Conservation (phyloP, 2,113 vertebrate species). For the Rhinogobius similis region DNA sequence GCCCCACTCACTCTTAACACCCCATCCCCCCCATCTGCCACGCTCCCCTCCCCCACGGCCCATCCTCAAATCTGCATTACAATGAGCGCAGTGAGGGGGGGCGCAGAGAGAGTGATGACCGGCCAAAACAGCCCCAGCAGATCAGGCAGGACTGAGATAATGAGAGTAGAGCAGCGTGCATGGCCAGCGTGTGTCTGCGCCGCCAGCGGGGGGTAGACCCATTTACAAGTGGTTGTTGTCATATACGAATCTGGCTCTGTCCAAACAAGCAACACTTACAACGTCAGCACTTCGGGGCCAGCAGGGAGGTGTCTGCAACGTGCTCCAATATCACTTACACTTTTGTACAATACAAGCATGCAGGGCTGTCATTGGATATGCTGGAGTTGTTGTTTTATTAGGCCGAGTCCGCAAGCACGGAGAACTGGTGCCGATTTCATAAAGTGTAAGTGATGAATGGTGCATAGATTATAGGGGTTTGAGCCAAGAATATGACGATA, state of each 20-base stretch:
- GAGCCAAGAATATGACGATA: conserved; percentile 1
- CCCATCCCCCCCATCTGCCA: conserved; percentile 34
- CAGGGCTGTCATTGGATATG: conserved; percentile 19
- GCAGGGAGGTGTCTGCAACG: conserved; percentile 15
- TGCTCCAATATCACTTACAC: background rate
- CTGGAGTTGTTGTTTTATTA: conserved; percentile 28
- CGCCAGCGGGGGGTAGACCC: conserved; percentile 11
- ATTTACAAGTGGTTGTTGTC: conserved; percentile 56
- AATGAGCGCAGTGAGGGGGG: conserved; percentile 48
- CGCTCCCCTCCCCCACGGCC: conserved; percentile 50
- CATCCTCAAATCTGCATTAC: conserved; percentile 68
- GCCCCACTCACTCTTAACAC: conserved; percentile 63
- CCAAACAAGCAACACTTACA: conserved; percentile 36
- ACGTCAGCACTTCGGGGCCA: conserved; percentile 26
- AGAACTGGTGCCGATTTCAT: conserved; percentile 4
- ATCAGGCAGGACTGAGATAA: conserved; percentile 42
- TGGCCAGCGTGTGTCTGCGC: conserved; percentile 15
- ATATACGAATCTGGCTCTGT: conserved; percentile 33
- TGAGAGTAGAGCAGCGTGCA: conserved; percentile 15
- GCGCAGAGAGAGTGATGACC: conserved; percentile 52
- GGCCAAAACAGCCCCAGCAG: conserved; percentile 20
- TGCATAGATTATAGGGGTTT: background rate
- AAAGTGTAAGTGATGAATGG: conserved; percentile 9
- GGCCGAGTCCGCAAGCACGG: conserved; percentile 1
- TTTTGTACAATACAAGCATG: conserved; percentile 9